These are phyloP conservation scores for Metridium senile DNA, from an alignment of 92 coral and sea anemone species.

Conservation along the genomic window DNA sequence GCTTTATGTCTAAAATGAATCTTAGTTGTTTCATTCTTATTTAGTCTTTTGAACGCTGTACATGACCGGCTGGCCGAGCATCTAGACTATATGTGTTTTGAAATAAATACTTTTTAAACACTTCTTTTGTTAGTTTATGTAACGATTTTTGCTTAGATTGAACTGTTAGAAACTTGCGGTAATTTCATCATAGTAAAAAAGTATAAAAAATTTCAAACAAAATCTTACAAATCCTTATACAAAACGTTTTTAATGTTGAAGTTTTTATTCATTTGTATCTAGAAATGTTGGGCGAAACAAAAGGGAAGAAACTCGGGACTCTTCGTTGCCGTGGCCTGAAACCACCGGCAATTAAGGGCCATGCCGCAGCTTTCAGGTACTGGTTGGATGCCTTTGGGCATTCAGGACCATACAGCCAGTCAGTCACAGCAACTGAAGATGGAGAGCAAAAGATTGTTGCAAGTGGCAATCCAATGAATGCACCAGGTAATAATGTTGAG, in stretches of 20 bases:
- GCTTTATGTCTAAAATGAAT: too few species aligned
- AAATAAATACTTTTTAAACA: too few species aligned
- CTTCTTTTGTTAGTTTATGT: too few species aligned
- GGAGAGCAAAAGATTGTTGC: background rate
- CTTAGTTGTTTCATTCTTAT: too few species aligned
- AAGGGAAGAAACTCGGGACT: constrained; percentile 55
- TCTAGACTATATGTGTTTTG: too few species aligned
- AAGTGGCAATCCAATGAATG: constrained; percentile 54
- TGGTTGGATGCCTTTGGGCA: constrained; percentile 64
- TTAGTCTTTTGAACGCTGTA: too few species aligned
- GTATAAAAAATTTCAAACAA: too few species aligned
- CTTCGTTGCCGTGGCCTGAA: constrained; percentile 53
- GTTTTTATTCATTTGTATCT: background rate
- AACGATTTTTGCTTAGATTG: too few species aligned
- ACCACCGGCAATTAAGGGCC: constrained; percentile 52
- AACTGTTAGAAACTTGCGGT: too few species aligned
- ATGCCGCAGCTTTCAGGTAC: constrained; percentile 56
- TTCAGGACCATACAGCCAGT: constrained; percentile 45
- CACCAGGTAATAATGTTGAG: constrained; percentile 25
- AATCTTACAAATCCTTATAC: too few species aligned
- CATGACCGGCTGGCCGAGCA: too few species aligned
- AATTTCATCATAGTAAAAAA: too few species aligned
- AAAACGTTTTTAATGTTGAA: background rate
- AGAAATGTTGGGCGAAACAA: constrained; percentile 54
- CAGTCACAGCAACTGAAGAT: constrained; percentile 3